Base-by-base conservation (phyloP, 2,797 vertebrate genomes). In the Saxicola maurus region DNA sequence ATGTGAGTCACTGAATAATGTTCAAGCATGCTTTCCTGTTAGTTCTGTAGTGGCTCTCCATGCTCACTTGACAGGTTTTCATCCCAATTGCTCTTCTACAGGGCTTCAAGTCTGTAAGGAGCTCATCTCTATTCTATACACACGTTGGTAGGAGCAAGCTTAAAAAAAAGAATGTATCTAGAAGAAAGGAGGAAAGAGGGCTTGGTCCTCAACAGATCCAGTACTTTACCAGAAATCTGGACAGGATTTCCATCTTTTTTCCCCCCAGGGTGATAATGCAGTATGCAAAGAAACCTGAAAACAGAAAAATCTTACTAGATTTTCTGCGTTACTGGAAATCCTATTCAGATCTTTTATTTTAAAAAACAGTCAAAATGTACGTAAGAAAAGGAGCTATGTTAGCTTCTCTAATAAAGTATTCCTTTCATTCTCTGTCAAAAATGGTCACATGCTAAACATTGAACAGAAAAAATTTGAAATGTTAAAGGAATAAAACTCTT, bases 401-500 rank as follows among this genome's bases (percentile, higher is more conserved):
- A 76, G 24, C 38, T 86, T 25, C 73, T 79, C 79, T 66, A 82
- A 77, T 89, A 73, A 85, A 90, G 33, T 74, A 82, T 84, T 92
- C 35, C 31, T 86, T 86, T 90, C 65, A 57, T n/a, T 87, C 55
- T 78, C 37, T 90, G 80, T 88, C 71, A 84, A 62, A 91, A 87
- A 68, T n/a, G 15, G 89, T 92, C 89, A 92, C 84, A 62, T 84
- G 59, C 72, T 94, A 94, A 89, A 91, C 85, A 93, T 12, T 7
- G 74, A 89, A 75, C 65, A 89, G n/a, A 94, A 89, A 87, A 82
- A 86, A 71, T 86, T 89, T 87, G 65, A 92, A 94, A 86, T 94
- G 76, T 90, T 91, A 95, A 92, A 95, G 81, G 90, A 89, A 66
- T 91, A 94, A 94, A 94, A 90, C 51, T 92, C 20, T 92, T 92